phyloP scores from a whole-genome alignment of 2,888 invertebrate genomes.

The Mythimna pallens region DNA sequence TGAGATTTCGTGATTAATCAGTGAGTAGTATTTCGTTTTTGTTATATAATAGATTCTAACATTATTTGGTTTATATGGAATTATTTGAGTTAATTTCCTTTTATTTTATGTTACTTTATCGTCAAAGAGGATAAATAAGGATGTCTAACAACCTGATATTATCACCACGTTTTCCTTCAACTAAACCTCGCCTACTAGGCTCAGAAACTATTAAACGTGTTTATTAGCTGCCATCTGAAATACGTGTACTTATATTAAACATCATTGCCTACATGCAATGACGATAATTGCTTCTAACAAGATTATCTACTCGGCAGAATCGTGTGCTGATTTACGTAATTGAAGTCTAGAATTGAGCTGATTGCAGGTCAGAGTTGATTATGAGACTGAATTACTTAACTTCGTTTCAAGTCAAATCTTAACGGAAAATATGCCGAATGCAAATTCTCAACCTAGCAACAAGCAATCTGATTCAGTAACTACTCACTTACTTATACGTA shows the following conservation, averaged over 20 bases:
- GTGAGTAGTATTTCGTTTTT: no score
- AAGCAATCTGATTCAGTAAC: constrained; percentile 52
- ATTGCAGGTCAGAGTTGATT: constrained; percentile 61
- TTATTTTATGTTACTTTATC: constrained; percentile 36
- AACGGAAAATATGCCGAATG: constrained; percentile 50
- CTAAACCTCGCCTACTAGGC: constrained; percentile 39
- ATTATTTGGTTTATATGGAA: constrained; percentile 8
- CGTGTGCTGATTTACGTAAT: constrained; percentile 60
- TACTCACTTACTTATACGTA: constrained; percentile 46
- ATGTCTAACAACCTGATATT: constrained; percentile 51
- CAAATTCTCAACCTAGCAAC: constrained; percentile 58
- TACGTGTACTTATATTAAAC: constrained; percentile 51
- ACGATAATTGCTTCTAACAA: constrained; percentile 61
- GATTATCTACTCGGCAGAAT: constrained; percentile 57
- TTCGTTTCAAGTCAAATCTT: constrained; percentile 33
- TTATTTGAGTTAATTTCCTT: constrained; percentile 41
- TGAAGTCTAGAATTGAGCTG: constrained; percentile 55
- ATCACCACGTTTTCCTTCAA: constrained; percentile 56
- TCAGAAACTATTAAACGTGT: constrained; percentile 42
- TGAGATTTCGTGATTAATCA: no score
- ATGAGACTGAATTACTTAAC: constrained; percentile 39
- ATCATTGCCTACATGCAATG: constrained; percentile 43
- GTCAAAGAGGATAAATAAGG: constrained; percentile 48
- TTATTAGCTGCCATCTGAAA: constrained; percentile 42
- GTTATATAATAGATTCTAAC: background rate